Evolutionary conservation across 2,113 vertebrate species (phyloP), one percentile per base, ranked within the genome.

Genomic region (Eolophus roseicapilla): DNA sequence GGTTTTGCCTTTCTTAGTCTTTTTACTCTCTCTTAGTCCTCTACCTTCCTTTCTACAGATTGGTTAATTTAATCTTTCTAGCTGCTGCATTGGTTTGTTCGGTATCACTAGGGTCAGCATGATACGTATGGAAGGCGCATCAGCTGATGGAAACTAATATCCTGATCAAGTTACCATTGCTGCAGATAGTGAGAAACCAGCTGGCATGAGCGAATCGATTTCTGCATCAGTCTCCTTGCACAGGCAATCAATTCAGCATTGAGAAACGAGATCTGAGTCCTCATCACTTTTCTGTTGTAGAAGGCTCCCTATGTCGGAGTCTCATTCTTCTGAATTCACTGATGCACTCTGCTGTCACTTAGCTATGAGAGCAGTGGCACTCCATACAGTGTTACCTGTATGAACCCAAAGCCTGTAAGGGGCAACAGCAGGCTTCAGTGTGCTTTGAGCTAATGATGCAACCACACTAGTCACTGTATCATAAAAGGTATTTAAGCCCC

Each of bases 161-260:
- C 53, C 85, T 3, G 50, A 64, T 86, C 82, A 90, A 6, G 65
- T 95, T 81, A 49, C 50, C 57, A 59, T 62, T 76, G 16, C n/a
- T 90, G 85, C 74, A 73, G 78, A 16, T 17, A 59, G 84, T 83
- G 39, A 47, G 76, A 93, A 90, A 75, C 53, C 82, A 90, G n/a
- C 75, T 94, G 93, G 88, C 52, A 33, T 5, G 27, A 88, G 64
- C 15, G 82, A 78, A 94, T 94, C 80, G 82, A 81, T 92, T 86
- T 90, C 79, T 90, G 71, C 90, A 90, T 93, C 88, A 71, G 3
- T 88, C 73, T 94, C 53, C 75, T 74, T 71, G 82, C 60, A n/a
- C 33, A 44, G 50, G 17, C 76, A 91, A 62, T 79, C 84, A 75
- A 0, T 88, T 90, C 76, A 70, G 46, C 25, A 19, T 55, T 46